Evolutionary conservation across 2,888 invertebrate genomes (phyloP), one percentile per base, ranked within the genome.

Genomic region (Acronicta alni): DNA sequence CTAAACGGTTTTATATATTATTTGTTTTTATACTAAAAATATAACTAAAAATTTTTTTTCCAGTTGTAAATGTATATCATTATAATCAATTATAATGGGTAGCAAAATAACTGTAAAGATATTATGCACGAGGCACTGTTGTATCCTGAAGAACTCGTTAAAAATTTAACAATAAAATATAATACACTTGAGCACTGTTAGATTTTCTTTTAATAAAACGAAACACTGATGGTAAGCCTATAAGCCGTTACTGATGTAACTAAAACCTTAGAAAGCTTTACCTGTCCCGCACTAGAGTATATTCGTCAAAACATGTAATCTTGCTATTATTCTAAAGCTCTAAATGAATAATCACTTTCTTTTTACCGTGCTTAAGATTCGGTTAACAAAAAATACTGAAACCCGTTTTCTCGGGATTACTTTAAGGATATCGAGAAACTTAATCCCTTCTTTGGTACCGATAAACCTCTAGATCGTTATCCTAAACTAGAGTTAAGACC

Each of bases 381-480:
- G 43, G 45, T 35, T 48, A 52, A 58, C 68, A 79, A 80, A 84
- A 86, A 80, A 76, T 18, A 59, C 51, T 49, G 43, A 65, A 78
- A 75, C 81, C 78, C 77, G 77, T 83, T 85, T 84, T 84, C 79
- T 65, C 72, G 63, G 80, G 65, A 70, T 69, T 59, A 53, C 49
- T 67, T 26, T 47, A 72, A 60, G 62, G 56, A 71, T 72, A 75
- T 75, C 72, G 59, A 70, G 60, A 62, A 65, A 61, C 68, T 60
- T 86, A 85, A 88, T 87, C 87, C 83, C 72, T 77, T 77, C 80
- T 82, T 84, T 82, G 70, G 72, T 68, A 74, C 66, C 57, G 72
- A 75, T 80, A 79, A 80, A 57, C 49, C 52, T 53, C 9, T 35
- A 52, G 47, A 68, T 60, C 30, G 17, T 37, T 16, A 64, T 47